Percentiles rank a stretch among this genome's conserved stretches.
Conservation (phyloP, 2,888 invertebrate species). For the Drosophila helvetica region DNA sequence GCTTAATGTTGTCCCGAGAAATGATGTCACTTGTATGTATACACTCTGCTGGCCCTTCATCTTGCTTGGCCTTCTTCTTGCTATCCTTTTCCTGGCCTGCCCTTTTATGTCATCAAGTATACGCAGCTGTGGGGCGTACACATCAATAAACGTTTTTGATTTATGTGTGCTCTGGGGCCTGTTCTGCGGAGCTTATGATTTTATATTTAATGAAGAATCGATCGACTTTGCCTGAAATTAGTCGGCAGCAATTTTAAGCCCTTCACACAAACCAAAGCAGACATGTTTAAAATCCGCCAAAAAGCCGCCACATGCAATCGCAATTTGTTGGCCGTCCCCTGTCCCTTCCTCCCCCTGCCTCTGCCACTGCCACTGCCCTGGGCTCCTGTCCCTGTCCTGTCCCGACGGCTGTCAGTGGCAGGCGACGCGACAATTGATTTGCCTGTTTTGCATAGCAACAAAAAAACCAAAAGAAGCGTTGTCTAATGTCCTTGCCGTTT, state of each 20-base stretch:
- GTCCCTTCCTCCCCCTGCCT: not conserved
- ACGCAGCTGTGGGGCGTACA: slow-evolving; percentile 40
- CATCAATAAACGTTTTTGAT: slow-evolving; percentile 62
- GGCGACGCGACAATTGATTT: slow-evolving; percentile 73
- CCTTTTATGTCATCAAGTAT: slow-evolving; percentile 51
- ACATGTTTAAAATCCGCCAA: slow-evolving; percentile 18
- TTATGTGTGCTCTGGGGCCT: slow-evolving; percentile 42
- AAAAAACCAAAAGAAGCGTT: slow-evolving; percentile 14
- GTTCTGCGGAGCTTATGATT: slow-evolving; percentile 39
- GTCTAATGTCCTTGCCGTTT: slow-evolving; percentile 61
- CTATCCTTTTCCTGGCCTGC: slow-evolving; percentile 11
- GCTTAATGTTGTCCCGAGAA: slow-evolving; percentile 47
- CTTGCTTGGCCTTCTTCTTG: not conserved
- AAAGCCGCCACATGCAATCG: slow-evolving; percentile 47
- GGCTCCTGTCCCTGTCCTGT: slow-evolving; percentile 34
- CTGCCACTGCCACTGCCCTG: slow-evolving; percentile 24
- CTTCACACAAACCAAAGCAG: not conserved
- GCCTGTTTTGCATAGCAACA: slow-evolving; percentile 56
- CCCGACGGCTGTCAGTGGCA: slow-evolving; percentile 50
- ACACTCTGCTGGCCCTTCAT: not conserved
- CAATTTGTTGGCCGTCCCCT: slow-evolving; percentile 52
- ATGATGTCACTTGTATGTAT: slow-evolving; percentile 62
- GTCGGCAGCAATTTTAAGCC: not conserved
- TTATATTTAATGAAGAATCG: slow-evolving; percentile 47
- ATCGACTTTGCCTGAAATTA: slow-evolving; percentile 29